A percentile compares a stretch with the other conserved stretches of the same genome.
Conservation (phyloP, 1,140 invertebrate genomes). For the Dendrolimus kikuchii region DNA sequence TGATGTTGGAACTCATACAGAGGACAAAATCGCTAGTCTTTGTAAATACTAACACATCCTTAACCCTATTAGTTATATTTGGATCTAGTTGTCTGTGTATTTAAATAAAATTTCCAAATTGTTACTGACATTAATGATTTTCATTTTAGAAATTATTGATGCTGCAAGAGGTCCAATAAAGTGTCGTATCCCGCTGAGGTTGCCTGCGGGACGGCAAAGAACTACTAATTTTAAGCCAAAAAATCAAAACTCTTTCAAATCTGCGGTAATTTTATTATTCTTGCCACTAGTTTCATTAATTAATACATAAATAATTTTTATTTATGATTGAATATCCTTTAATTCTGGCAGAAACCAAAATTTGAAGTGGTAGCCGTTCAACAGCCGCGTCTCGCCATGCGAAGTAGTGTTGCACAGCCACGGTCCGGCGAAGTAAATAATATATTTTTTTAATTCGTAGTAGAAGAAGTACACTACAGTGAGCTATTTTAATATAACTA, state of each 20-base stretch:
- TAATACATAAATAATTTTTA: too few species aligned
- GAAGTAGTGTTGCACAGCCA: conserved; percentile 1
- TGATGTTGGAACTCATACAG: too few species aligned
- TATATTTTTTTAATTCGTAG: too few species aligned
- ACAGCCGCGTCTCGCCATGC: conserved; percentile 4
- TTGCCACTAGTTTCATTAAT: not conserved
- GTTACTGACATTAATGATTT: not conserved
- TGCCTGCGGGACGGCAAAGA: conserved; percentile 19
- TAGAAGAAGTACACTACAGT: too few species aligned
- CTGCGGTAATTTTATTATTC: conserved; percentile 3
- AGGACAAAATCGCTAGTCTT: too few species aligned
- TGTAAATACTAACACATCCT: too few species aligned
- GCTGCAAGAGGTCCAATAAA: conserved; percentile 9
- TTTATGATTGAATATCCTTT: not conserved
- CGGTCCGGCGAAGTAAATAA: conserved; percentile 11
- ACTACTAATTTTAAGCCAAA: conserved; percentile 6
- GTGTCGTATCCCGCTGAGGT: conserved; percentile 38
- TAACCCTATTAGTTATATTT: too few species aligned
- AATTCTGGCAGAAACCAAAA: conserved; percentile 16
- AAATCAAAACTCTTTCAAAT: conserved; percentile 8
- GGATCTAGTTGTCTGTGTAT: not conserved
- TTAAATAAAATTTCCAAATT: too few species aligned
- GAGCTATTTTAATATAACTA: too few species aligned
- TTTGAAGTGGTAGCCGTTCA: conserved; percentile 7
- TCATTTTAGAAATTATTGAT: conserved; percentile 12